Conservation (phyloP, 2,797 vertebrate species). For the Enteromius anoplus region DNA sequence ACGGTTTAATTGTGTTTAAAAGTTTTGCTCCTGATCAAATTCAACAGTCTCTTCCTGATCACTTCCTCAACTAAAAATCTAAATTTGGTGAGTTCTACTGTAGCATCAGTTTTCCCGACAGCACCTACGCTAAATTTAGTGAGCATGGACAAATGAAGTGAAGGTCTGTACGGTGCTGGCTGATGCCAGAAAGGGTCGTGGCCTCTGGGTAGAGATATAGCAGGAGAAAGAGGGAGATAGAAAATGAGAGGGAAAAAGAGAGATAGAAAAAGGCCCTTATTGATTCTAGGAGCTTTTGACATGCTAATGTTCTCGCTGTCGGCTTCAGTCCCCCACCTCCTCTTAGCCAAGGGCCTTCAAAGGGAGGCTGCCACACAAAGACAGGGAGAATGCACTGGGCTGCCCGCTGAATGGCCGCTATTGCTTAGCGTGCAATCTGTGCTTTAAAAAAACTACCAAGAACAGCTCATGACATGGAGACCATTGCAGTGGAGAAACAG, state of each 20-base stretch:
- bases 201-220: slow-evolving; percentile 45
- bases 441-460: slow-evolving; percentile 43
- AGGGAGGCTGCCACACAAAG: slow-evolving; percentile 77
- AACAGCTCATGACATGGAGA: slow-evolving; percentile 44
- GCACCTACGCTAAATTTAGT: slow-evolving; percentile 50
- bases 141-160: slow-evolving; percentile 55
- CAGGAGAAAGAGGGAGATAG: slow-evolving; percentile 28
- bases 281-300: slow-evolving; percentile 77
- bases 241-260: slow-evolving; percentile 41
- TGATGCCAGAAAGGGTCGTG: slow-evolving; percentile 48
- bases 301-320: slow-evolving; percentile 76
- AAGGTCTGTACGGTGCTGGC: slow-evolving; percentile 50
- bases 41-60: neutral
- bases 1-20: neutral
- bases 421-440: slow-evolving; percentile 45
- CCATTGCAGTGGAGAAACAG: slow-evolving; percentile 36
- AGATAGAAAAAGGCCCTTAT: slow-evolving; percentile 56
- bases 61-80: neutral
- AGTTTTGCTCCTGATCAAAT: neutral
- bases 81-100: neutral
- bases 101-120: slow-evolving; percentile 9
- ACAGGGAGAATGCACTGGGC: slow-evolving; percentile 44
- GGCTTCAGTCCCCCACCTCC: slow-evolving; percentile 53
- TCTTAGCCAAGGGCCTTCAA: slow-evolving; percentile 75
- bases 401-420: slow-evolving; percentile 46